phyloP scores from a whole-genome alignment of 1,140 invertebrate species.

The Arion vulgaris region DNA sequence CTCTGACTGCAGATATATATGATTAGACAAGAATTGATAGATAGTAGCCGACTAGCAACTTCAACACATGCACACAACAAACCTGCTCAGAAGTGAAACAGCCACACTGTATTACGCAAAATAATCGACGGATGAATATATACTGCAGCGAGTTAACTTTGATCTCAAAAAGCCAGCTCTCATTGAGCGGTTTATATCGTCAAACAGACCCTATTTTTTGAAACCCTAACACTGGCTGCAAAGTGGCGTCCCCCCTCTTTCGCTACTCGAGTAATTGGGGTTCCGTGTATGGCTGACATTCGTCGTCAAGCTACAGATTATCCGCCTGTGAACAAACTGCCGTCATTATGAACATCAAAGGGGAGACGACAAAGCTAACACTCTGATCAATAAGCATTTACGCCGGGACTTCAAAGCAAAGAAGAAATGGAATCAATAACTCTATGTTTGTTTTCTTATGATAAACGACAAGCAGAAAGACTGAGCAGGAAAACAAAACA shows the following conservation, averaged over 20 bases:
- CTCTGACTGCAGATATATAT: too few species aligned
- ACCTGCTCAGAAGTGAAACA: too few species aligned
- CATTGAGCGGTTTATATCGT: too few species aligned
- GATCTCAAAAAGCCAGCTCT: too few species aligned
- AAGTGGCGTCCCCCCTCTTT: not conserved
- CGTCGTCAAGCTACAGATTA: not conserved
- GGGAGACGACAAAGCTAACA: not conserved
- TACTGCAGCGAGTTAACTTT: too few species aligned
- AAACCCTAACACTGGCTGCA: not conserved
- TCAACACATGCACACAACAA: too few species aligned
- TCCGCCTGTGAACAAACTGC: not conserved
- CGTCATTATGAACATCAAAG: constrained; percentile 13
- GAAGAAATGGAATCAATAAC: constrained; percentile 6
- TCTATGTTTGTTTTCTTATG: constrained; percentile 5
- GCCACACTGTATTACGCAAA: too few species aligned
- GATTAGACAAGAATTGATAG: too few species aligned
- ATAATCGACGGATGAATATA: too few species aligned
- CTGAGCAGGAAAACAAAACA: not conserved
- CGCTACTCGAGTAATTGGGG: not conserved
- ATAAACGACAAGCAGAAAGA: not conserved
- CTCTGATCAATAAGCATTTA: not conserved
- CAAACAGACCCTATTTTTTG: not conserved
- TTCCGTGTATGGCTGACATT: not conserved
- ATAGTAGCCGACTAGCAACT: too few species aligned
- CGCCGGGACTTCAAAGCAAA: constrained; percentile 3